Conservation (phyloP, 2,888 invertebrate genomes). For the Punctoribates punctum region DNA sequence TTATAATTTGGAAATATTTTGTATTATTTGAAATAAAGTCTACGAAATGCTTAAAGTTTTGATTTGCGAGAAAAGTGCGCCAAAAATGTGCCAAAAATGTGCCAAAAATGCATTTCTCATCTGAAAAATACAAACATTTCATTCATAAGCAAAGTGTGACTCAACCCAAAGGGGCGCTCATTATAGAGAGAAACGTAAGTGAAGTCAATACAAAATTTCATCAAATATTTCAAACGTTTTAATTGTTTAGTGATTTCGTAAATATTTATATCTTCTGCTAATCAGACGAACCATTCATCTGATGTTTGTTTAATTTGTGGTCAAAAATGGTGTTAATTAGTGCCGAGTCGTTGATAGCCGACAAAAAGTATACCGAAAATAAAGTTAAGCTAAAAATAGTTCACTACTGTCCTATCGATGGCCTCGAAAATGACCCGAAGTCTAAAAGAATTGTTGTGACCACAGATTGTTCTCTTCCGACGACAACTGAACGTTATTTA, state of each 20-base stretch:
- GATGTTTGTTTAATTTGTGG: no score
- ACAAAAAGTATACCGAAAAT: background rate
- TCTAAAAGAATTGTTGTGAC: conserved; percentile 9
- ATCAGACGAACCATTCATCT: background rate
- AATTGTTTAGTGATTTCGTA: background rate
- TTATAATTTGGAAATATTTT: no score
- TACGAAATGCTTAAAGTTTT: background rate
- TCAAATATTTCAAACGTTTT: background rate
- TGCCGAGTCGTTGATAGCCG: background rate
- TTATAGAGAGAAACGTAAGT: background rate
- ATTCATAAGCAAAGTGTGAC: background rate
- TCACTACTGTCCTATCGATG: conserved; percentile 13
- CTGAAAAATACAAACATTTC: background rate
- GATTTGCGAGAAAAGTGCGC: background rate
- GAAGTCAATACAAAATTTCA: background rate
- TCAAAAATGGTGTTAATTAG: conserved; percentile 11
- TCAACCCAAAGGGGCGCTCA: background rate
- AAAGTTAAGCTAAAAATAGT: conserved; percentile 25
- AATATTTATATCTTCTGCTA: background rate
- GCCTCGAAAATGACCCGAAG: background rate
- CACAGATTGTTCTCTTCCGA: background rate
- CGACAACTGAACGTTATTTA: background rate
- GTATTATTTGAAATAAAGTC: no score
- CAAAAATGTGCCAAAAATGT: background rate
- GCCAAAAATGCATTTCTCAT: conserved; percentile 25